phyloP scores from a whole-genome alignment of 64 coral and sea anemone species.

The Dendrophyllia cribrosa region DNA sequence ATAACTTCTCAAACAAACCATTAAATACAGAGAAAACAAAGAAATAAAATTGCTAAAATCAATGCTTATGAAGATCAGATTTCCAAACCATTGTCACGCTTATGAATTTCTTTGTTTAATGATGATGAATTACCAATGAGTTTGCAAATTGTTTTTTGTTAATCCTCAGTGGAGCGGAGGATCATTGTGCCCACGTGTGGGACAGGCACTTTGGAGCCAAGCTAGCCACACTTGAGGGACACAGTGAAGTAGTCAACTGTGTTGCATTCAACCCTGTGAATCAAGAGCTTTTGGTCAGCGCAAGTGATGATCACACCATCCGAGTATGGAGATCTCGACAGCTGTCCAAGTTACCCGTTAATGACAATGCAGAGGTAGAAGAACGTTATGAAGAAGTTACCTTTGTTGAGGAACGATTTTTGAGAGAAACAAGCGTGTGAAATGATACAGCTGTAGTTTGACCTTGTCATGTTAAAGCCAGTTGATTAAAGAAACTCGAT shows the following conservation, averaged over 20 bases:
- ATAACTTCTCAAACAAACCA: no score
- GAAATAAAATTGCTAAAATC: no score
- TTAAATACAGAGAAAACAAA: no score
- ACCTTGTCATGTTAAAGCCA: no score
- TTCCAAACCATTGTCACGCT: no score
- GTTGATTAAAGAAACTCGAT: no score
- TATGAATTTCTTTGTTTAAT: neutral
- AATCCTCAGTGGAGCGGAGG: conserved; percentile 83
- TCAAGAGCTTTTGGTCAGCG: conserved; percentile 82
- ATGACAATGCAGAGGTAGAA: neutral
- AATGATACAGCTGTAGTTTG: neutral
- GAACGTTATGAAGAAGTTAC: neutral
- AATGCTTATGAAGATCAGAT: no score
- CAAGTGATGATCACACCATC: conserved; percentile 92
- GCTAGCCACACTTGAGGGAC: conserved; percentile 78
- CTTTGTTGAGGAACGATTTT: neutral
- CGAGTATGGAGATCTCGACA: conserved; percentile 82
- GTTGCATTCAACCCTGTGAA: conserved; percentile 88
- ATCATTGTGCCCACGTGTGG: conserved; percentile 82
- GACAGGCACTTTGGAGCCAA: conserved; percentile 83
- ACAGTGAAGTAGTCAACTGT: conserved; percentile 84
- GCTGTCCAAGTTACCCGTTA: neutral
- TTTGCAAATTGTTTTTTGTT: neutral
- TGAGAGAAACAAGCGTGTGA: conserved; percentile 7
- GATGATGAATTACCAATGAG: no score